phyloP scores from a whole-genome alignment of 2,797 vertebrate genomes.

The Chloroceryle amazona region DNA sequence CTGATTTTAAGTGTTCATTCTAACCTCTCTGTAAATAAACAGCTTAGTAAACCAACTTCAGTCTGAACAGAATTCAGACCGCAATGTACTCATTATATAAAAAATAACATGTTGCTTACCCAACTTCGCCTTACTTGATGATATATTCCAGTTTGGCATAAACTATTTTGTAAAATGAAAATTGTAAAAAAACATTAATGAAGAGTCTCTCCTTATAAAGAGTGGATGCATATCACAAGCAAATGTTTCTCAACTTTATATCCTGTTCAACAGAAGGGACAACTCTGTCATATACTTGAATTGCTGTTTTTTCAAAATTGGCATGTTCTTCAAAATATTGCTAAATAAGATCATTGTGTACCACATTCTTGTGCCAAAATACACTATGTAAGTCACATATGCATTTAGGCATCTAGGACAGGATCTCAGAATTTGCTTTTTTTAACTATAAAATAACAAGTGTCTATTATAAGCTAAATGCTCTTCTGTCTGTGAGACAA shows the following conservation, averaged over 20 bases:
- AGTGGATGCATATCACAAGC: neutral
- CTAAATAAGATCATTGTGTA: conserved; percentile 19
- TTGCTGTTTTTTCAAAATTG: conserved; percentile 8
- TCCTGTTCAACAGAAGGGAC: conserved; percentile 14
- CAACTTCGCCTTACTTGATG: conserved; percentile 36
- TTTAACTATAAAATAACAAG: conserved; percentile 14
- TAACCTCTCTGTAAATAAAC: neutral
- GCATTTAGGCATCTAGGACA: neutral
- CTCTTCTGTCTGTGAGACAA: conserved; percentile 15
- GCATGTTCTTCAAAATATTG: conserved; percentile 20
- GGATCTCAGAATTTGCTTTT: conserved; percentile 2
- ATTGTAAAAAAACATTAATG: neutral
- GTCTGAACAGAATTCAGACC: neutral
- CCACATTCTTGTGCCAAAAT: conserved; percentile 37
- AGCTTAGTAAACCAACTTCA: neutral
- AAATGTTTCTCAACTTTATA: conserved; percentile 43
- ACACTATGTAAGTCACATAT: neutral
- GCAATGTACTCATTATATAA: neutral
- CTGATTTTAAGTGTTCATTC: neutral
- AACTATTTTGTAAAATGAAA: conserved; percentile 15
- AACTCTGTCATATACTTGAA: neutral
- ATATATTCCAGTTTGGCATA: conserved; percentile 22
- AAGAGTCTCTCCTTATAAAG: conserved; percentile 4
- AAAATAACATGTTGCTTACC: conserved; percentile 48
- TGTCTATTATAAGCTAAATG: conserved; percentile 24